Base-by-base conservation (phyloP, 1,140 invertebrate species). In the Panulirus ornatus region DNA sequence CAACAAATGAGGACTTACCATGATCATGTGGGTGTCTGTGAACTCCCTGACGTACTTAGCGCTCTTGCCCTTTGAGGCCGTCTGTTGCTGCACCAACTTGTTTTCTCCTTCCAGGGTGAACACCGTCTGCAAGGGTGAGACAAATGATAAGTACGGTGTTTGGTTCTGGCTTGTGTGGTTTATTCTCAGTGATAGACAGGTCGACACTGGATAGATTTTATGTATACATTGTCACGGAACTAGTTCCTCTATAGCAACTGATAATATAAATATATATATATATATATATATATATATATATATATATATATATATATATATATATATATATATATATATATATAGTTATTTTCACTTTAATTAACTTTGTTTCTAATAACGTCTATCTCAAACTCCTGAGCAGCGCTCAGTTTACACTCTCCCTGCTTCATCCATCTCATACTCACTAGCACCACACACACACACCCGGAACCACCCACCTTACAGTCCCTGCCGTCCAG, bases 11-110 rank as follows among this genome's bases (percentile, higher is more conserved):
- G 38, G 34, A 89, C 87, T 82, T 40, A 89, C 87, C 87, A 75
- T 83, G 70, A 89, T 83, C 87, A 89, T 83, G 27, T 89, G 63
- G 6, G 63, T 73, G 44, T 89, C 87, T 1, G 63, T 89, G 47
- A 89, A 89, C 40, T 89, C 87, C 16, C 87, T 38, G 16, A 42
- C 36, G 70, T 83, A 88, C 54, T 83, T 91, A 22, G 79, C 84
- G 38, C 75, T 84, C 88, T 91, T 95, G 36, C 95, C 94, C 91
- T 96, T 95, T 19, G 95, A 94, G 2, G 95, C 95, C 88, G 95
- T 96, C 93, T 97, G 96, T 22, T 95, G 93, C 91, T 97, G 96
- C 90, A 95, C 95, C 92, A 97, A 93, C 92, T 96, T 97, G n/a
- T n/a, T n/a, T 94, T 96, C 96, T 58, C 93, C 93, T 27, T 94